Evolutionary conservation across 2,797 vertebrate species (phyloP).

Genomic region (Manis pentadactyla): DNA sequence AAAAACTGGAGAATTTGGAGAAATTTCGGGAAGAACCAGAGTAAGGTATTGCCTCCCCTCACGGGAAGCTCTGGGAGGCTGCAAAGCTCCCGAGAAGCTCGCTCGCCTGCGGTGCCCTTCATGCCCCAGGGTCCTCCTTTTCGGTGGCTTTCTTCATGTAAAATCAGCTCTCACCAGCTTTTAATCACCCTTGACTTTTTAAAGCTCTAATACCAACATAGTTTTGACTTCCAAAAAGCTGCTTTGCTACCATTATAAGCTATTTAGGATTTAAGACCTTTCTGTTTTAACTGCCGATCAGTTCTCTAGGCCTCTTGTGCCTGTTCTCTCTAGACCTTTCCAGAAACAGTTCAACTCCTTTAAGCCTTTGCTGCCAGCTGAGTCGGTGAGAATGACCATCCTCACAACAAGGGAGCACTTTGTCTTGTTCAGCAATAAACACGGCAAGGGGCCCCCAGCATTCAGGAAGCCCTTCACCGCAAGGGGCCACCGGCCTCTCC

Average conservation of each 20-base stretch:
- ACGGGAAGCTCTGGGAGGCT: not conserved
- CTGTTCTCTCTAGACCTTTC: not conserved
- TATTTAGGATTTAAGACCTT: not conserved
- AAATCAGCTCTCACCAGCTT: not conserved
- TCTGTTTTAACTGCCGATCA: not conserved
- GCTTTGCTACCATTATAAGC: not conserved
- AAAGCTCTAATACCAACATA: not conserved
- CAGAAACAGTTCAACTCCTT: not conserved
- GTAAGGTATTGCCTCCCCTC: not conserved
- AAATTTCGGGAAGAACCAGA: not conserved
- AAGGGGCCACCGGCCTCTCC: not conserved
- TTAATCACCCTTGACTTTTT: not conserved
- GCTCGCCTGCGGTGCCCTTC: not conserved
- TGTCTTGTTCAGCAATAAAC: not conserved
- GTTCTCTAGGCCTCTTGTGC: not conserved
- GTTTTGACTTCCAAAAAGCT: not conserved
- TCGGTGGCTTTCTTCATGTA: not conserved
- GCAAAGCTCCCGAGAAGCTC: not conserved
- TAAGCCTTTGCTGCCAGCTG: not conserved
- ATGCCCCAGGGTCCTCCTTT: not conserved
- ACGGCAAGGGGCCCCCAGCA: not conserved
- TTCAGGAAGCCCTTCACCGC: not conserved
- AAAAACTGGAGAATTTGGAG: not conserved
- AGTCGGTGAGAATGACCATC: not conserved
- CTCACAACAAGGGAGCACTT: not conserved